Evolutionary conservation across 92 coral and sea anemone species (phyloP).

Genomic region (Epizoanthus illoricatus): DNA sequence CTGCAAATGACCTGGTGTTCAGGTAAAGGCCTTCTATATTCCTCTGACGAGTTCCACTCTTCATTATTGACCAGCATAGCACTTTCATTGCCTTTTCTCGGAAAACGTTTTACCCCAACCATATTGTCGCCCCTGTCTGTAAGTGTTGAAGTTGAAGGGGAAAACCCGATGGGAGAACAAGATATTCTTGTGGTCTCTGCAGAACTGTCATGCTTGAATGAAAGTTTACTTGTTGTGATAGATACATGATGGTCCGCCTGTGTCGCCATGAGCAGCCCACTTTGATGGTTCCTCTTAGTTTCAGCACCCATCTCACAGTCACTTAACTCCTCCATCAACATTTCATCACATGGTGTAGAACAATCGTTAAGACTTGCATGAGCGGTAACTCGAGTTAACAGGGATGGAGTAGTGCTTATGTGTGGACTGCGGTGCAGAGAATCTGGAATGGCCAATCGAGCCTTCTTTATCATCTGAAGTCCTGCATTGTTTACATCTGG

Average conservation of each 20-base stretch:
- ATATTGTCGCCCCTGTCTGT: not conserved
- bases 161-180: not conserved
- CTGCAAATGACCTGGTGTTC: constrained; percentile 82
- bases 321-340: not conserved
- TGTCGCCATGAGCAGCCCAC: not conserved
- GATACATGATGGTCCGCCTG: constrained; percentile 1
- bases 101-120: not conserved
- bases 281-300: not conserved
- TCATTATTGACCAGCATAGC: not conserved
- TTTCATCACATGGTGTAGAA: not conserved
- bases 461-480: not conserved
- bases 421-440: not conserved
- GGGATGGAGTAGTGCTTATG: not conserved
- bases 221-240: not conserved
- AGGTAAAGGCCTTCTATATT: constrained; percentile 44
- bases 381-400: not conserved
- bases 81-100: not conserved
- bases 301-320: not conserved
- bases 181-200: not conserved
- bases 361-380: not conserved
- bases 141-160: not conserved
- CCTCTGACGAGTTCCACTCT: not conserved
- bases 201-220: not conserved
- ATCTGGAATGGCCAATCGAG: not conserved
- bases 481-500: not conserved